Conservation (phyloP, 2,888 invertebrate genomes). For the Elegia similella region DNA sequence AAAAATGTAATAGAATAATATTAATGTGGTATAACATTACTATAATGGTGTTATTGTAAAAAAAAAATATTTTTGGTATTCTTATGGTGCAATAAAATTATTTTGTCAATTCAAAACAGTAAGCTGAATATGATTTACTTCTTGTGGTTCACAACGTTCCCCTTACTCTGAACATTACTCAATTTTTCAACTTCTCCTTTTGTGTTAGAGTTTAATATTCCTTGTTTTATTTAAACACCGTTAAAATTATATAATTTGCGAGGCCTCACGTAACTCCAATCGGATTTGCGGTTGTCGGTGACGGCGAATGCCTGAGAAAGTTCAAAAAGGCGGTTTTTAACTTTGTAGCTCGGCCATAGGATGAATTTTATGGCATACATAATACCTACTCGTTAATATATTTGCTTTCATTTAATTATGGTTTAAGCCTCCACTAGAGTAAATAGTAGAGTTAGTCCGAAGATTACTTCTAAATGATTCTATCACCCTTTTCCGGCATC, state of each 20-base stretch:
- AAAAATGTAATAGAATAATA: no score
- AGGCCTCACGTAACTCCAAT: slow-evolving; percentile 49
- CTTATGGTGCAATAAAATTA: no score
- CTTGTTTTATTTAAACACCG: slow-evolving; percentile 21
- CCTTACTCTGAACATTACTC: neutral
- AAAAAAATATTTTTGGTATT: no score
- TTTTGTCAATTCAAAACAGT: neutral
- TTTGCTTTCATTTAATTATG: no score
- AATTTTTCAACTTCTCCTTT: neutral
- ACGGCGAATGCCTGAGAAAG: slow-evolving; percentile 29
- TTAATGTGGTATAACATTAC: no score
- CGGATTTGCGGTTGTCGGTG: slow-evolving; percentile 41
- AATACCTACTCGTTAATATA: no score
- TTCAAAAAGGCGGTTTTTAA: slow-evolving; percentile 17
- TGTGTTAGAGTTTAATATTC: neutral
- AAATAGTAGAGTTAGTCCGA: no score
- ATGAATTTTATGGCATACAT: no score
- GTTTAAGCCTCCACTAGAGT: no score
- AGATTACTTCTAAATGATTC: no score
- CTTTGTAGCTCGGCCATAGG: slow-evolving; percentile 1
- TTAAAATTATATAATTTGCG: slow-evolving; percentile 63
- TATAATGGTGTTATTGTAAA: no score
- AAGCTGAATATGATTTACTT: neutral
- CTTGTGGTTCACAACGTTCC: neutral
- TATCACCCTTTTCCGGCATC: no score